Percentiles rank a stretch among this genome's conserved stretches.
phyloP scores from a whole-genome alignment of 64 coral and sea anemone genomes.

The Pachyseris speciosa region DNA sequence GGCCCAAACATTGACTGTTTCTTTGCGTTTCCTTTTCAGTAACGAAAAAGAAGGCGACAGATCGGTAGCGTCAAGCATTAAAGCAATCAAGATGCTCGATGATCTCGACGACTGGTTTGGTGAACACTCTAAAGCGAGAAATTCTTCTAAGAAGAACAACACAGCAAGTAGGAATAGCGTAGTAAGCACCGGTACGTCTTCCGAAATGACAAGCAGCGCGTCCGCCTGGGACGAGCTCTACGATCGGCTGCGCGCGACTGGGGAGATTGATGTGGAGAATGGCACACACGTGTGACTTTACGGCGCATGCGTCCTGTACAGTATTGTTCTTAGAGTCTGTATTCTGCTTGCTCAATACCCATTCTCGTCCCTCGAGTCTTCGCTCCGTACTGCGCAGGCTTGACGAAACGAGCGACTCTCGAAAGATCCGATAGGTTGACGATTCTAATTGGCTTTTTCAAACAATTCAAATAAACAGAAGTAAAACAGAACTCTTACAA shows the following conservation, averaged over 20 bases:
- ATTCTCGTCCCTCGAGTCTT: too few relatives aligned
- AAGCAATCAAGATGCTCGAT: constrained; percentile 55
- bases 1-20: background rate
- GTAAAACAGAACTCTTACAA: too few relatives aligned
- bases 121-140: constrained; percentile 68
- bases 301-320: background rate
- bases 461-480: too few relatives aligned
- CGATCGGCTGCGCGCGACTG: constrained; percentile 49
- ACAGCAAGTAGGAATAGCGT: constrained; percentile 75
- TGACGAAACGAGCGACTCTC: too few relatives aligned
- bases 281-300: constrained; percentile 78
- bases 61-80: constrained; percentile 40
- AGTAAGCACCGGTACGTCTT: constrained; percentile 71
- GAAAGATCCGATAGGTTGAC: too few relatives aligned
- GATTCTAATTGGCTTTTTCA: too few relatives aligned
- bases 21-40: constrained; percentile 3
- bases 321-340: background rate
- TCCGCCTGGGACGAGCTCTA: constrained; percentile 75
- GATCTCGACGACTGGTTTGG: constrained; percentile 86
- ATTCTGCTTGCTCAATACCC: too few relatives aligned
- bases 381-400: too few relatives aligned
- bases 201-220: constrained; percentile 75
- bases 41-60: constrained; percentile 57
- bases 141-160: constrained; percentile 61
- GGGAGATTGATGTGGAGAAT: constrained; percentile 81